Evolutionary conservation across 2,113 vertebrate genomes (phyloP).

Genomic region (Seriola dumerili): DNA sequence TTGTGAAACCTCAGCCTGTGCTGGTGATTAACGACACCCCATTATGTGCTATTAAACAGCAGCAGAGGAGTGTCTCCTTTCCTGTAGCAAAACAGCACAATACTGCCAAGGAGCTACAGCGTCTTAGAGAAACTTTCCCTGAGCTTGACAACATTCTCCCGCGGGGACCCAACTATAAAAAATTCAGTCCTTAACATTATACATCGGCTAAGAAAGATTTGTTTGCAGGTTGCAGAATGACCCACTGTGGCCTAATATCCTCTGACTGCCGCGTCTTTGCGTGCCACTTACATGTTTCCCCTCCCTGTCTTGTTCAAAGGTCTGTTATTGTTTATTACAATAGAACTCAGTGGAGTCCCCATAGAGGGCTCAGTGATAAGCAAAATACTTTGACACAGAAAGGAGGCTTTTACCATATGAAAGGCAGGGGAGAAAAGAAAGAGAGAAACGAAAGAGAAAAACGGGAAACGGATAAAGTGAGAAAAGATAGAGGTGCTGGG

Average conservation of each 20-base stretch:
- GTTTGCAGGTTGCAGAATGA: constrained; percentile 51
- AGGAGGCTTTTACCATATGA: constrained; percentile 78
- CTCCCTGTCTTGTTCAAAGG: constrained; percentile 71
- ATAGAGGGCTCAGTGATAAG: constrained; percentile 69
- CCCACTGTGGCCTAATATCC: constrained; percentile 58
- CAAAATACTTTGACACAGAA: constrained; percentile 67
- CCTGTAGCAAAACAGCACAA: constrained; percentile 47
- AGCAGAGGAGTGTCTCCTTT: constrained; percentile 42
- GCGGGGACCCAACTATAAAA: neutral
- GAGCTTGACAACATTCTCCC: constrained; percentile 18
- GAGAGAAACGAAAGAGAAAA: constrained; percentile 39
- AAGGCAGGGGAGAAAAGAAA: constrained; percentile 55
- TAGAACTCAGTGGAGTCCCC: constrained; percentile 62
- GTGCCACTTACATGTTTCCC: constrained; percentile 64
- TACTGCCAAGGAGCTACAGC: constrained; percentile 8
- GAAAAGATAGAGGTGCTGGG: constrained; percentile 64
- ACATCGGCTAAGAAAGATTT: constrained; percentile 22
- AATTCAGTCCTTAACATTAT: neutral
- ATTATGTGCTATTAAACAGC: constrained; percentile 75
- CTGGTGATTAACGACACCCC: constrained; percentile 77
- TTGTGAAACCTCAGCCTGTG: constrained; percentile 72
- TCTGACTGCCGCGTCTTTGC: constrained; percentile 58
- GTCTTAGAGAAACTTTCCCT: constrained; percentile 24
- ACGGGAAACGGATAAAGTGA: constrained; percentile 48
- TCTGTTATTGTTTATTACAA: constrained; percentile 77